Evolutionary conservation across 2,797 vertebrate genomes (phyloP).

Genomic region (Dicrostonyx torquatus): DNA sequence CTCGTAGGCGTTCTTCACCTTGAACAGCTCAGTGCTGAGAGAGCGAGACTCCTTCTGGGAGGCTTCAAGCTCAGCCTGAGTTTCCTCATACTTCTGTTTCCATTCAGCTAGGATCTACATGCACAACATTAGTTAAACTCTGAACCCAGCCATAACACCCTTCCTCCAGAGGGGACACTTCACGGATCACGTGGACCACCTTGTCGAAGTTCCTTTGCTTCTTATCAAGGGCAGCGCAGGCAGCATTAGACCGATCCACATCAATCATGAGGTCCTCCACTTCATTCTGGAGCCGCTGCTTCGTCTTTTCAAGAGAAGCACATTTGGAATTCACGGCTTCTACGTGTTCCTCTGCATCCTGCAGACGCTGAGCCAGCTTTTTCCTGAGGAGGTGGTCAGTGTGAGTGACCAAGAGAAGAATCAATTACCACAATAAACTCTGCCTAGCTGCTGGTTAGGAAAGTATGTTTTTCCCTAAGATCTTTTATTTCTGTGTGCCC

Average conservation of each 20-base stretch:
- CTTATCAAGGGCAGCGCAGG: slow-evolving; percentile 91
- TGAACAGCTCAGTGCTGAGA: slow-evolving; percentile 92
- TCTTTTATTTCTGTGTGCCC: neutral
- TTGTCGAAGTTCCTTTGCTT: slow-evolving; percentile 94
- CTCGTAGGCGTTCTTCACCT: slow-evolving; percentile 93
- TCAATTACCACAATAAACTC: neutral
- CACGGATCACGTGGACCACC: slow-evolving; percentile 75
- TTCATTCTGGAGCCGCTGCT: slow-evolving; percentile 92
- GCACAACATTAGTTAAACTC: neutral
- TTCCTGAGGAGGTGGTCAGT: slow-evolving; percentile 85
- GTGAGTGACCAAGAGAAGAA: neutral
- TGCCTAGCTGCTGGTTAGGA: neutral
- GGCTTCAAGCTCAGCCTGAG: slow-evolving; percentile 91
- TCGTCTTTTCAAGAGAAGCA: slow-evolving; percentile 93
- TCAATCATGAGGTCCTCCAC: slow-evolving; percentile 94
- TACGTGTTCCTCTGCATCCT: slow-evolving; percentile 92
- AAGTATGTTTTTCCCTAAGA: neutral
- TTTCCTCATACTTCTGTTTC: slow-evolving; percentile 93
- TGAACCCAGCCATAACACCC: neutral
- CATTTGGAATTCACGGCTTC: slow-evolving; percentile 93
- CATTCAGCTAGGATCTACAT: slow-evolving; percentile 87
- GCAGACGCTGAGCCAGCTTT: slow-evolving; percentile 92
- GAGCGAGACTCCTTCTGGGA: slow-evolving; percentile 90
- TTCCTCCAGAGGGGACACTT: neutral
- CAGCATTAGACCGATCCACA: slow-evolving; percentile 90